Percentiles rank a stretch among this genome's conserved stretches.
Conservation (phyloP, 2,113 vertebrate genomes). For the Actenoides hombroni region DNA sequence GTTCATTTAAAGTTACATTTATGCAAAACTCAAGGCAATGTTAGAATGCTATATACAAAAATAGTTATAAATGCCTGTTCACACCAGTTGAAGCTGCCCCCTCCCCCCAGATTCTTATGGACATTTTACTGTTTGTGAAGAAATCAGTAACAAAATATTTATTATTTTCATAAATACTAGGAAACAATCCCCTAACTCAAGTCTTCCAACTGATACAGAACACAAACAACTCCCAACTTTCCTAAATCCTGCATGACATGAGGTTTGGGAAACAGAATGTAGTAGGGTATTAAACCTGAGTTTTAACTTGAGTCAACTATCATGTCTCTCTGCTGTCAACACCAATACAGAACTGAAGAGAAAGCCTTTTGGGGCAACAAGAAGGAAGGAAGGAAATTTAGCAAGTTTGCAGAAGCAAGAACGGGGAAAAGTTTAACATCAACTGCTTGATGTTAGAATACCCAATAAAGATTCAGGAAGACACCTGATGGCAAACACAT, state of each 20-base stretch:
- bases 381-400: not conserved
- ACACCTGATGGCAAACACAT: not conserved
- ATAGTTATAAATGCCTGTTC: not conserved
- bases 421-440: not conserved
- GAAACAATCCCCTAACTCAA: not conserved
- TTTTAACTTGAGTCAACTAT: not conserved
- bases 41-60: not conserved
- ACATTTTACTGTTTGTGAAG: not conserved
- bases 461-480: not conserved
- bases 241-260: not conserved
- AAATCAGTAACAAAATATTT: not conserved
- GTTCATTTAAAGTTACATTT: conserved; percentile 8
- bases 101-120: not conserved
- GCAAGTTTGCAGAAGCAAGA: not conserved
- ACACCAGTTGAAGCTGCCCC: not conserved
- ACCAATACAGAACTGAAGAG: not conserved
- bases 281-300: not conserved
- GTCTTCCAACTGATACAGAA: not conserved
- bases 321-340: not conserved
- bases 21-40: not conserved
- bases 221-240: not conserved
- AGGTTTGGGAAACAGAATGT: not conserved
- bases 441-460: not conserved
- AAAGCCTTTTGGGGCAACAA: not conserved
- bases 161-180: not conserved